phyloP scores from a whole-genome alignment of 2,888 invertebrate species.

The Hypena proboscidalis region DNA sequence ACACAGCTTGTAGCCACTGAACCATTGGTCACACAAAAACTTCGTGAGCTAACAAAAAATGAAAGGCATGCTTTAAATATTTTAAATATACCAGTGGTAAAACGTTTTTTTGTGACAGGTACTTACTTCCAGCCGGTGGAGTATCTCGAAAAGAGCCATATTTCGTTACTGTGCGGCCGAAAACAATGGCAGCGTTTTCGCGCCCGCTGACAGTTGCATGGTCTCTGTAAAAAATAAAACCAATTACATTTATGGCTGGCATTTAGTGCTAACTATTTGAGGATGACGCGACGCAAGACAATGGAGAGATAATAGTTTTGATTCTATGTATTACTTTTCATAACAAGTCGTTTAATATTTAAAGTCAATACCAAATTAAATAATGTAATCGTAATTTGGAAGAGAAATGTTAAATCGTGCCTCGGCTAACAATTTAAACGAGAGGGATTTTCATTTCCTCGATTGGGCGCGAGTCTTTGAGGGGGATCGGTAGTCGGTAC shows the following conservation, averaged over 20 bases:
- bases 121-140: constrained; percentile 97
- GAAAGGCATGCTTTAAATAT: constrained; percentile 54
- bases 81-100: constrained; percentile 35
- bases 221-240: constrained; percentile 87
- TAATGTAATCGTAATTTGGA: constrained; percentile 31
- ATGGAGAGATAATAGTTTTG: neutral
- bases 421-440: constrained; percentile 65
- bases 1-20: constrained; percentile 56
- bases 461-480: constrained; percentile 60
- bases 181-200: constrained; percentile 96
- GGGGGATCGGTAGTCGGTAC: constrained; percentile 52
- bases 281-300: constrained; percentile 8
- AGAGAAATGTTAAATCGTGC: constrained; percentile 55
- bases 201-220: constrained; percentile 96
- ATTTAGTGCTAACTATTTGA: constrained; percentile 3
- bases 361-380: too few relatives aligned
- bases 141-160: constrained; percentile 99
- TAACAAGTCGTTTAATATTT: too few relatives aligned
- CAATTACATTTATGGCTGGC: constrained; percentile 16
- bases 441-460: constrained; percentile 72
- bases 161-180: constrained; percentile 95
- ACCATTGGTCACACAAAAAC: constrained; percentile 49
- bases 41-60: constrained; percentile 49
- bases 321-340: neutral
- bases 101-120: constrained; percentile 38